Evolutionary conservation across 1,140 invertebrate genomes (phyloP).

Genomic region (Drosophila auraria): DNA sequence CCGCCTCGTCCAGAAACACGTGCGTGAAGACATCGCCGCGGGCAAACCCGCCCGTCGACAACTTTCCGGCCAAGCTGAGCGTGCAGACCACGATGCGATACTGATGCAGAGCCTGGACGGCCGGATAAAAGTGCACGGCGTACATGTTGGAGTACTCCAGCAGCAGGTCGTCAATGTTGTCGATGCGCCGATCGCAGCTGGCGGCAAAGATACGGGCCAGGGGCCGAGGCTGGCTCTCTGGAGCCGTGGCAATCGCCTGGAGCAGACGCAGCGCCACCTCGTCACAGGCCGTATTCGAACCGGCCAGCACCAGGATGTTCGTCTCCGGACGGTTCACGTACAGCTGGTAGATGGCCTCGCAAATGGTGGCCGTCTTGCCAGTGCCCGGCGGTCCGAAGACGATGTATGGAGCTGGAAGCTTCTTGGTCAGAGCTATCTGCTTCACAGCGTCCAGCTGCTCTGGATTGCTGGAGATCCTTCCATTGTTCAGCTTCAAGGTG

Average conservation of each 20-base stretch:
- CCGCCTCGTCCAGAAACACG: constrained; percentile 95
- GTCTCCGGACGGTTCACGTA: constrained; percentile 84
- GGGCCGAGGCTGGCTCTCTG: constrained; percentile 42
- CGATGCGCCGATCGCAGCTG: constrained; percentile 83
- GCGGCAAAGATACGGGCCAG: constrained; percentile 85
- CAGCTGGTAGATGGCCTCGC: constrained; percentile 88
- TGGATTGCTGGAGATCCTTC: constrained; percentile 85
- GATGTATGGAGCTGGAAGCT: constrained; percentile 90
- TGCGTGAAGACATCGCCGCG: constrained; percentile 88
- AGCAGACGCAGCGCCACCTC: constrained; percentile 88
- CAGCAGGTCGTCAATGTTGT: constrained; percentile 76
- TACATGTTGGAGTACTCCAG: constrained; percentile 79
- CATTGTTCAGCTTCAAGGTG: constrained; percentile 38
- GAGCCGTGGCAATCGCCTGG: constrained; percentile 70
- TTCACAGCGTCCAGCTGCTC: constrained; percentile 89
- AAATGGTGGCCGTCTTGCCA: constrained; percentile 92
- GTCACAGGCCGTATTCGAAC: constrained; percentile 92
- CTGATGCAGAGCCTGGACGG: constrained; percentile 70
- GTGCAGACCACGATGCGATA: constrained; percentile 75
- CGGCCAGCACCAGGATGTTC: constrained; percentile 89
- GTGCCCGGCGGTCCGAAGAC: constrained; percentile 93
- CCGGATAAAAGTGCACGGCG: constrained; percentile 70
- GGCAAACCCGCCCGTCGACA: constrained; percentile 89
- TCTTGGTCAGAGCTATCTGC: constrained; percentile 87
- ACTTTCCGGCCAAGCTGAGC: constrained; percentile 86